Percentiles rank a stretch among this genome's conserved stretches.
Evolutionary conservation across 2,888 invertebrate genomes (phyloP).

Genomic region (Phania funesta): DNA sequence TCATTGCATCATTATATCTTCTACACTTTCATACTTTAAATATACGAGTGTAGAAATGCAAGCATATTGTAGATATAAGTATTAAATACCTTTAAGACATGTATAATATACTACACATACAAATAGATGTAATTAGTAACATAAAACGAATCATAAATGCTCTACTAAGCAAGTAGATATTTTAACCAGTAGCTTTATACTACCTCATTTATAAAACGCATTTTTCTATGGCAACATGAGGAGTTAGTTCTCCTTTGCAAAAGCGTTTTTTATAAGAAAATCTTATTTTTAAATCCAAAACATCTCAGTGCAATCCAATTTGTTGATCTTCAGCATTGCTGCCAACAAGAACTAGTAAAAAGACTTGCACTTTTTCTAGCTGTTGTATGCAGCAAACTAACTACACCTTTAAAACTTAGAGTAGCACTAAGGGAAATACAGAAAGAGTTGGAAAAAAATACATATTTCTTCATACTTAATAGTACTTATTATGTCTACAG

Average conservation of each 20-base stretch:
- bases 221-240: not conserved
- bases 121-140: slow-evolving; percentile 6
- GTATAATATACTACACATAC: not conserved
- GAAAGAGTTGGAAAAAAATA: slow-evolving; percentile 23
- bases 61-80: not conserved
- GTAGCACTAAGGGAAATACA: slow-evolving; percentile 26
- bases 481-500: slow-evolving; percentile 63
- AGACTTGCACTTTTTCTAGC: not conserved
- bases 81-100: slow-evolving; percentile 42
- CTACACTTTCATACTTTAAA: slow-evolving; percentile 15
- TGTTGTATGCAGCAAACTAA: not conserved
- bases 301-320: not conserved
- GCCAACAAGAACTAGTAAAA: not conserved
- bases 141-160: slow-evolving; percentile 37
- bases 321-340: not conserved
- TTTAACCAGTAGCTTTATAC: not conserved
- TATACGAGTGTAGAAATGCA: not conserved
- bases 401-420: not conserved
- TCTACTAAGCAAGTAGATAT: slow-evolving; percentile 10
- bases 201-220: not conserved
- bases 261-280: no score
- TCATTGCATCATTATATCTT: slow-evolving; percentile 32
- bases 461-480: slow-evolving; percentile 41
- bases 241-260: no score
- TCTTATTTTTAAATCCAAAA: not conserved